A percentile compares a stretch with the other conserved stretches of the same genome.
Evolutionary conservation across 2,888 invertebrate species (phyloP).

Genomic region (Nycteola revayana): DNA sequence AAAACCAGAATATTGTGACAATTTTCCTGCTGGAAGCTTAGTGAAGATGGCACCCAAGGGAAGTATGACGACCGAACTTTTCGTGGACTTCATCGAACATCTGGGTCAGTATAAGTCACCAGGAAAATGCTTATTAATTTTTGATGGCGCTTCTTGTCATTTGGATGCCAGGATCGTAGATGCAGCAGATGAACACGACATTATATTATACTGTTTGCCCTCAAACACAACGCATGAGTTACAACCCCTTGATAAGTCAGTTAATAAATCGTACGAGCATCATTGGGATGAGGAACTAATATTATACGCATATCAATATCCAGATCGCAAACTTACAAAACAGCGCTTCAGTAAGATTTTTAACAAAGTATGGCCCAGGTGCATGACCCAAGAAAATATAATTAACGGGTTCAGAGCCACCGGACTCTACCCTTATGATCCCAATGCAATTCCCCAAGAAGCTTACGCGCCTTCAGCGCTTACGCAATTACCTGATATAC

Average conservation of each 20-base stretch:
- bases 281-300: conserved; percentile 13
- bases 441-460: not conserved
- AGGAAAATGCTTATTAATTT: conserved; percentile 22
- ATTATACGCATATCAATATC: conserved; percentile 13
- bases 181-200: conserved; percentile 19
- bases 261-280: conserved; percentile 24
- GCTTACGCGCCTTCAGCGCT: conserved; percentile 1
- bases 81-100: conserved; percentile 24
- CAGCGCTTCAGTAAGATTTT: conserved; percentile 2
- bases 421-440: not conserved
- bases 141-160: conserved; percentile 22
- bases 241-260: conserved; percentile 26
- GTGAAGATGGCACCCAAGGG: conserved; percentile 8
- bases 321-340: conserved; percentile 1
- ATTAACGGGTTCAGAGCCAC: not conserved
- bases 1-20: conserved; percentile 10
- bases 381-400: not conserved
- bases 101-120: conserved; percentile 18
- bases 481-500: not conserved
- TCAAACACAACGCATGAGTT: conserved; percentile 24
- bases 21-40: conserved; percentile 14
- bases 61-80: conserved; percentile 18
- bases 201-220: conserved; percentile 23
- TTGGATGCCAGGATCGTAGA: conserved; percentile 22
- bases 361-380: not conserved